These are phyloP conservation scores for Spicauda simplicius DNA, from an alignment of 2,888 invertebrate species.

Conservation along the genomic window DNA sequence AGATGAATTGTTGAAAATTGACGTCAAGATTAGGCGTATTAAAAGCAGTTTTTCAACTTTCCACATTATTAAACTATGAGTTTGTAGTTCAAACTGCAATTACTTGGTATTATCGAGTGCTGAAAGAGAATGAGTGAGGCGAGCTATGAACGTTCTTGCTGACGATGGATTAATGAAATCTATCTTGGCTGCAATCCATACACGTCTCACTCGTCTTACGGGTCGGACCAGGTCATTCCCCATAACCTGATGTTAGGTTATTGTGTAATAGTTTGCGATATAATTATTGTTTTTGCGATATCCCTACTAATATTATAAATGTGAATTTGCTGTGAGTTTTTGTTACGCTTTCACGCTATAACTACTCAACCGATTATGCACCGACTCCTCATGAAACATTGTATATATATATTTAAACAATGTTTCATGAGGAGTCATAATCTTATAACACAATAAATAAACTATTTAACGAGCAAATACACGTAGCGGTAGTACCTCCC, in stretches of 20 bases:
- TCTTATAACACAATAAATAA: too few species aligned
- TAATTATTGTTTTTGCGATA: too few species aligned
- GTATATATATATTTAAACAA: too few species aligned
- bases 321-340: too few species aligned
- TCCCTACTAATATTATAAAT: too few species aligned
- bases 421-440: too few species aligned
- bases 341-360: too few species aligned
- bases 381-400: too few species aligned
- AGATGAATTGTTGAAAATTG: constrained; percentile 73
- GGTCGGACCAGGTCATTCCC: not conserved
- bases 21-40: constrained; percentile 58
- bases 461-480: too few species aligned
- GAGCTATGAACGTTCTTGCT: not conserved
- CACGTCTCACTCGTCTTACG: constrained; percentile 14
- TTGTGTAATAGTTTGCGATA: too few species aligned
- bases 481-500: too few species aligned
- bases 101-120: constrained; percentile 9
- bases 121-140: constrained; percentile 2
- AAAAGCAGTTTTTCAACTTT: constrained; percentile 38
- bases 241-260: not conserved
- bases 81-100: constrained; percentile 27
- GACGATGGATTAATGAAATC: constrained; percentile 2
- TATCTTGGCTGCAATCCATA: constrained; percentile 3
- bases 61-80: constrained; percentile 26
- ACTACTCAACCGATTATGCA: too few species aligned